phyloP scores from a whole-genome alignment of 2,113 vertebrate genomes.

The Clupea harengus region DNA sequence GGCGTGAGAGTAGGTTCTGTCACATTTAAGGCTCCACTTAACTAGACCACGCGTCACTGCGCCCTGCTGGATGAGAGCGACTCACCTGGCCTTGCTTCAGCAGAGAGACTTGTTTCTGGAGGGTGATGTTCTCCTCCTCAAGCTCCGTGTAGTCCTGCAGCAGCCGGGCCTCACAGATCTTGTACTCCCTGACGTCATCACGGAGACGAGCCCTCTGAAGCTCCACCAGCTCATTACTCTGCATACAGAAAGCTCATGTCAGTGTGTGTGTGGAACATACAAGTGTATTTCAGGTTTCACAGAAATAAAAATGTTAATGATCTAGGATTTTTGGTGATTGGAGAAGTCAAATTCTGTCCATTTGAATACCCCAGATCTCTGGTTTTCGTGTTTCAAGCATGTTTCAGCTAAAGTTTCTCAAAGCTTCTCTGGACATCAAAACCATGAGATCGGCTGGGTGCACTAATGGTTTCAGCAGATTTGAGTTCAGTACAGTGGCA shows the following conservation, averaged over 20 bases:
- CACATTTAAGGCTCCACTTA: background rate
- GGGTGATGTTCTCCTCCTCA: conserved; percentile 96
- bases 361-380: no score
- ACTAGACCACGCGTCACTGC: background rate
- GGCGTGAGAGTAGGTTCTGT: background rate
- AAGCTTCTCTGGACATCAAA: background rate
- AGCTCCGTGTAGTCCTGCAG: conserved; percentile 96
- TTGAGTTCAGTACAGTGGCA: background rate
- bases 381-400: background rate
- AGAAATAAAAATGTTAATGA: no score
- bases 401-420: background rate
- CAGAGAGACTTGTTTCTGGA: conserved; percentile 96
- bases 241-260: background rate
- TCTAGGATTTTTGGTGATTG: background rate
- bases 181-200: conserved; percentile 95
- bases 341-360: no score
- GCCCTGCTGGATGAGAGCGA: background rate
- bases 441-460: background rate
- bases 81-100: conserved; percentile 92
- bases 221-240: conserved; percentile 88
- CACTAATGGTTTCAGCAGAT: background rate
- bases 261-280: background rate
- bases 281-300: no score
- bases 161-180: conserved; percentile 89
- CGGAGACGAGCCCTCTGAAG: conserved; percentile 86